A percentile compares a stretch with the other conserved stretches of the same genome.
Evolutionary conservation across 2,888 invertebrate genomes (phyloP).

Genomic region (Rhodophaea formosa): DNA sequence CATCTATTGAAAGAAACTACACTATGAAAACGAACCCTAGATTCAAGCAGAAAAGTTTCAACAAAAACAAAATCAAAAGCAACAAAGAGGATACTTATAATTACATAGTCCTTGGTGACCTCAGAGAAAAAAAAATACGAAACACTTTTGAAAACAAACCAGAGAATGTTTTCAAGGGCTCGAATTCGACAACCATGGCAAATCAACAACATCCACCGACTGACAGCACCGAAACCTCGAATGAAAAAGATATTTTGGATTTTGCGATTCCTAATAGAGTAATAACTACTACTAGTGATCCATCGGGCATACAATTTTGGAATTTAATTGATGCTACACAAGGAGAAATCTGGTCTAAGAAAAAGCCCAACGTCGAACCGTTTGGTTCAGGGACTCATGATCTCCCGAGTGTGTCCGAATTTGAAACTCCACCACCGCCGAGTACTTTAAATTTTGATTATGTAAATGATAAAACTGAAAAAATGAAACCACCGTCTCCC

Average conservation of each 20-base stretch:
- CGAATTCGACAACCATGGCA: background rate
- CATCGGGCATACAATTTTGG: slow-evolving; percentile 46
- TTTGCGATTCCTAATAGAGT: slow-evolving; percentile 29
- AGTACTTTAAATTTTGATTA: slow-evolving; percentile 28
- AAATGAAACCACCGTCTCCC: slow-evolving; percentile 21
- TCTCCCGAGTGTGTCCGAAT: slow-evolving; percentile 46
- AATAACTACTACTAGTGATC: slow-evolving; percentile 25
- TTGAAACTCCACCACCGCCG: slow-evolving; percentile 59
- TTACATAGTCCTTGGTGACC: slow-evolving; percentile 57
- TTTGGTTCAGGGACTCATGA: slow-evolving; percentile 33
- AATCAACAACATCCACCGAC: background rate
- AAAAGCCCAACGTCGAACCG: slow-evolving; percentile 27
- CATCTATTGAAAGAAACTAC: slow-evolving; percentile 75
- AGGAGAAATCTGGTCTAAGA: slow-evolving; percentile 34
- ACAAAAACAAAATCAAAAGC: slow-evolving; percentile 51
- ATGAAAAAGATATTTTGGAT: slow-evolving; percentile 45
- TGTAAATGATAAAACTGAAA: slow-evolving; percentile 32
- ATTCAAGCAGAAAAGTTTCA: slow-evolving; percentile 51
- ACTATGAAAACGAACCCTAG: slow-evolving; percentile 48
- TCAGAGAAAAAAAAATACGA: slow-evolving; percentile 50
- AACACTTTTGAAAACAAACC: slow-evolving; percentile 46
- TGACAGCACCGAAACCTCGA: slow-evolving; percentile 22
- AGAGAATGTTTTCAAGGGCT: background rate
- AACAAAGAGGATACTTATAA: slow-evolving; percentile 37
- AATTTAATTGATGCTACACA: slow-evolving; percentile 40